Evolutionary conservation across 2,888 invertebrate genomes (phyloP), one percentile per base, ranked within the genome.

Genomic region (Drosophila borborema): DNA sequence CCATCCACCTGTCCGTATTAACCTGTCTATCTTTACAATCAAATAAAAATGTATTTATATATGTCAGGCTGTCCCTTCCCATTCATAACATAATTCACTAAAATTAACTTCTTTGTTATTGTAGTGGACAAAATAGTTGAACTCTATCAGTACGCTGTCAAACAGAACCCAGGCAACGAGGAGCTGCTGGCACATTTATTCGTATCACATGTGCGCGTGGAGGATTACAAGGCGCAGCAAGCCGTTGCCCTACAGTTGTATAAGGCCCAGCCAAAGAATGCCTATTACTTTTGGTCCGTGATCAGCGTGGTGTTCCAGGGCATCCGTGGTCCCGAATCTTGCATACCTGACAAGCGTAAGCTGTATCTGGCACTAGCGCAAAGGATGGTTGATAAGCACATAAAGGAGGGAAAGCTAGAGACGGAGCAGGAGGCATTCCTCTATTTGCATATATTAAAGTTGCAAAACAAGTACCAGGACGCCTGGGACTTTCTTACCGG

Each of bases 241-340:
- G 95, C 96, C 75, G 96, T 97, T 0, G 99, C 99, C 0, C 95
- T 99, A 94, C 95, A 96, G 14, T 94, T 99, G 41, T 99, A 98
- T 93, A 99, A 98, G 94, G 94, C 97, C 64, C 96, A 96, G 88
- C 97, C 97, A 3, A 99, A 99, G 92, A 98, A 98, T 92, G 98
- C 98, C 0, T 99, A 99, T 92, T 99, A 98, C 92, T 99, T 98
- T 92, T 99, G 99, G 99, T 97, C 98, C 23, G 97, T 99, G 12
- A 99, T 99, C 97, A 99, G 99, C 92, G 96, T 98, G 82, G 96
- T 99, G 28, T 95, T 99, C 94, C 99, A 99, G 93, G 94, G 93
- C 18, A 93, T 94, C 12, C 92, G 94, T 18, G 94, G 94, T 2
- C 93, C 92, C 2, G 94, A 93, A 62, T 90, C 92, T 14, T 93